These are phyloP conservation scores for Pitangus sulphuratus DNA, from an alignment of 2,797 vertebrate genomes.

Conservation along the genomic window DNA sequence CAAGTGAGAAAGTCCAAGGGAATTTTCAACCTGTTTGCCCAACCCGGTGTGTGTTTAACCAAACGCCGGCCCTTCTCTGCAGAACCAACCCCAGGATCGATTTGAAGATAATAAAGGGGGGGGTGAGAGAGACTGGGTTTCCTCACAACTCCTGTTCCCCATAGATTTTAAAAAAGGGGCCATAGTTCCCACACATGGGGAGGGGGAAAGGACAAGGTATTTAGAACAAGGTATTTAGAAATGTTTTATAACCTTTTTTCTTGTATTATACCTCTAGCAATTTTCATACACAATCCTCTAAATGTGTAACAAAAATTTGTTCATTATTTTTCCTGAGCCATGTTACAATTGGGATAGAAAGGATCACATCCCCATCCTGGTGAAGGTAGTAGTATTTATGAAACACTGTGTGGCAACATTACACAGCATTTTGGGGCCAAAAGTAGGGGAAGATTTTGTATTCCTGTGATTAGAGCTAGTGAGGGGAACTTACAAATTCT, in stretches of 20 bases:
- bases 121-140: neutral
- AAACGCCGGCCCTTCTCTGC: conserved; percentile 49
- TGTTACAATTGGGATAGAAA: neutral
- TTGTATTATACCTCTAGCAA: neutral
- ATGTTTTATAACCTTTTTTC: neutral
- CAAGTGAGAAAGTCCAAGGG: conserved; percentile 73
- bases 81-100: neutral
- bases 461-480: neutral
- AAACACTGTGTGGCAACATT: neutral
- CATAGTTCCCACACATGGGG: rapidly evolving
- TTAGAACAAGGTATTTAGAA: neutral
- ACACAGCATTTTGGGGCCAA: neutral
- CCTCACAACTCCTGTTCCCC: neutral
- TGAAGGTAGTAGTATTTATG: neutral
- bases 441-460: neutral
- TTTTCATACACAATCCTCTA: neutral
- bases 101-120: neutral
- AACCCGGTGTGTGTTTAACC: conserved; percentile 84
- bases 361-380: neutral
- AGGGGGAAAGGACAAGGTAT: neutral
- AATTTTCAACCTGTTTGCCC: conserved; percentile 70
- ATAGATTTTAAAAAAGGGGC: neutral
- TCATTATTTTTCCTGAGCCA: neutral
- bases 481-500: neutral
- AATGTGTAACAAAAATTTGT: neutral